These are phyloP conservation scores for Pogonocichla stellata DNA, from an alignment of 2,113 vertebrate genomes.

Conservation along the genomic window DNA sequence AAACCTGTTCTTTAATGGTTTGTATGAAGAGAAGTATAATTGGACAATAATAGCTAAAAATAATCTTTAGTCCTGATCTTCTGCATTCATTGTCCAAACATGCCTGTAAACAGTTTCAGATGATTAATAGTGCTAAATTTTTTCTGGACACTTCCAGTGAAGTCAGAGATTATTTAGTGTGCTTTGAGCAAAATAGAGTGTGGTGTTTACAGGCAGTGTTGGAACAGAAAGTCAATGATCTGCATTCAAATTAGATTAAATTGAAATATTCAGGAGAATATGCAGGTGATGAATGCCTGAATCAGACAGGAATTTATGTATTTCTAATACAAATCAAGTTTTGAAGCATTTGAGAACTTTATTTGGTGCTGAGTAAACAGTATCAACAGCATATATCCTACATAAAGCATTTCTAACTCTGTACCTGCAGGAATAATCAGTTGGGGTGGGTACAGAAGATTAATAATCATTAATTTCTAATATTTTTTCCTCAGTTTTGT, in stretches of 20 bases:
- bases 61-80: conserved; percentile 7
- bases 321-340: not conserved
- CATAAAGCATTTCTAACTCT: not conserved
- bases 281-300: not conserved
- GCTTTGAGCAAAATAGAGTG: not conserved
- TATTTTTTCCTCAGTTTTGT: not conserved
- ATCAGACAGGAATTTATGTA: not conserved
- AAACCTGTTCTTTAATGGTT: conserved; percentile 30
- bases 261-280: not conserved
- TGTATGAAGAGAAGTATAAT: not conserved
- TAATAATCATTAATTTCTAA: not conserved
- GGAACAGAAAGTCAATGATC: not conserved
- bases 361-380: not conserved
- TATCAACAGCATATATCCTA: not conserved
- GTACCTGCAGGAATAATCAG: not conserved
- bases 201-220: not conserved
- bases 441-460: not conserved
- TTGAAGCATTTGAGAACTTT: not conserved
- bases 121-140: not conserved
- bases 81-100: not conserved
- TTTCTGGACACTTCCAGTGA: not conserved
- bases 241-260: not conserved
- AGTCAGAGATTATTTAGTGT: not conserved
- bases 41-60: not conserved
- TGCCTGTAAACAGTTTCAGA: conserved; percentile 8